Conservation (phyloP, 2,888 invertebrate species). For the Micoletzkya japonica region DNA sequence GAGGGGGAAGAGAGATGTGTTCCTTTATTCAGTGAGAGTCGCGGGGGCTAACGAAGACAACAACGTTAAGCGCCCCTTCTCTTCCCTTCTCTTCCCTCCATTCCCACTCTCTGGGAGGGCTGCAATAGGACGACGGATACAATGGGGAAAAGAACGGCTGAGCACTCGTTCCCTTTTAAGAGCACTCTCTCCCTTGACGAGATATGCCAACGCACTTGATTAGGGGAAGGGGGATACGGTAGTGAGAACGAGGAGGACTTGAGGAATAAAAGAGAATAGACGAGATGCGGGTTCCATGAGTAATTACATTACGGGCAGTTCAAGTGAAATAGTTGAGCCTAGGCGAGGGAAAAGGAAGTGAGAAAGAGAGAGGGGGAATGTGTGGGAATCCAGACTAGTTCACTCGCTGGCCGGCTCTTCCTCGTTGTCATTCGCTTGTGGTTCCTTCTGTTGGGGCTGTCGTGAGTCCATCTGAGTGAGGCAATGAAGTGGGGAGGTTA, state of each 20-base stretch:
- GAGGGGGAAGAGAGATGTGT: not conserved
- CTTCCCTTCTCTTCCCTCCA: not conserved
- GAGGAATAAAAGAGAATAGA: not conserved
- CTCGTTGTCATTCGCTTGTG: no score
- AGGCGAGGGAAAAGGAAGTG: not conserved
- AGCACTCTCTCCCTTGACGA: no score
- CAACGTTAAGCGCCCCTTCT: not conserved
- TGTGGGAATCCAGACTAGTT: slow-evolving; percentile 9
- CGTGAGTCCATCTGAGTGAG: no score
- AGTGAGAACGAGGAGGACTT: not conserved
- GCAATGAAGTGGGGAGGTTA: not conserved
- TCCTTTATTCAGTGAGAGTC: not conserved
- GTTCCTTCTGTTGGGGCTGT: no score
- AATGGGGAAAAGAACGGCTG: not conserved
- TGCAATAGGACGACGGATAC: no score
- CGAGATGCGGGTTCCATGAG: not conserved
- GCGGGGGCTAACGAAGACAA: not conserved
- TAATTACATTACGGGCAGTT: not conserved
- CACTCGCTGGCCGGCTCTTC: no score
- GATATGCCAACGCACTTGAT: not conserved
- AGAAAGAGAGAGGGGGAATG: not conserved
- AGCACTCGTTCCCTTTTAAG: not conserved
- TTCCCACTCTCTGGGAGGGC: not conserved
- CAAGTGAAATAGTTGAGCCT: no score
- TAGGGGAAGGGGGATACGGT: not conserved